Evolutionary conservation across 37 sponge, comb jelly and placozoan species (phyloP).

Genomic region (Beroe forskalii): DNA sequence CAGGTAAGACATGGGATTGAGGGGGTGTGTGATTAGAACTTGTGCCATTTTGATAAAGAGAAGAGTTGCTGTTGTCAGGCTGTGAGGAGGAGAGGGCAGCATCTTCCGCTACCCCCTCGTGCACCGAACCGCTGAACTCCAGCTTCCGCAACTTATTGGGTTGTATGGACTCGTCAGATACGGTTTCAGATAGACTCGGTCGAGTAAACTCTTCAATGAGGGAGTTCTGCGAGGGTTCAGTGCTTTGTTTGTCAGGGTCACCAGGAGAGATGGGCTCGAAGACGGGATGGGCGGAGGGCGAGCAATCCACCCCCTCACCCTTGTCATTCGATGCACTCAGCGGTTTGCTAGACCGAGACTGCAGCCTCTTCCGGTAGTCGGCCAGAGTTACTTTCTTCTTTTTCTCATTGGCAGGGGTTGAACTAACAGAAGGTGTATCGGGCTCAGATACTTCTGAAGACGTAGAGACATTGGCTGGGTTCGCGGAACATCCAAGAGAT

Average conservation of each 20-base stretch:
- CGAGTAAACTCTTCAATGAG: slow-evolving; percentile 34
- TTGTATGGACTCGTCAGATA: slow-evolving; percentile 37
- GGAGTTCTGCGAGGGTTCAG: background rate
- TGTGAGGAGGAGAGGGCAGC: background rate
- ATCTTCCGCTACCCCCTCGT: background rate
- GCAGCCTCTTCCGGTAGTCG: slow-evolving; percentile 50
- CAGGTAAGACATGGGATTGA: background rate
- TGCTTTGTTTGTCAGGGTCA: background rate
- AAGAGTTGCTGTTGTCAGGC: background rate
- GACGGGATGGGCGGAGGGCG: slow-evolving; percentile 6
- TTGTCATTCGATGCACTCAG: background rate
- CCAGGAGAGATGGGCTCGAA: slow-evolving; percentile 31
- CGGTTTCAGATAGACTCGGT: slow-evolving; percentile 42
- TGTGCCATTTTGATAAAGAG: background rate
- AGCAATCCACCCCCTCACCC: background rate
- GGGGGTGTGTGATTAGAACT: background rate
- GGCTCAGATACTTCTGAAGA: background rate
- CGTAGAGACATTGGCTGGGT: background rate
- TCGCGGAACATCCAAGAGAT: background rate
- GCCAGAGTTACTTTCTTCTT: slow-evolving; percentile 47
- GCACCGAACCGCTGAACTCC: background rate
- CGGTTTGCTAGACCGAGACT: slow-evolving; percentile 34
- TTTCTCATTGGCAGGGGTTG: slow-evolving; percentile 3
- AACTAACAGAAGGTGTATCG: background rate
- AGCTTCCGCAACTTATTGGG: slow-evolving; percentile 37